Evolutionary conservation across 2,888 invertebrate genomes (phyloP), one percentile per base, ranked within the genome.

Genomic region (Drosophila kanekoi): DNA sequence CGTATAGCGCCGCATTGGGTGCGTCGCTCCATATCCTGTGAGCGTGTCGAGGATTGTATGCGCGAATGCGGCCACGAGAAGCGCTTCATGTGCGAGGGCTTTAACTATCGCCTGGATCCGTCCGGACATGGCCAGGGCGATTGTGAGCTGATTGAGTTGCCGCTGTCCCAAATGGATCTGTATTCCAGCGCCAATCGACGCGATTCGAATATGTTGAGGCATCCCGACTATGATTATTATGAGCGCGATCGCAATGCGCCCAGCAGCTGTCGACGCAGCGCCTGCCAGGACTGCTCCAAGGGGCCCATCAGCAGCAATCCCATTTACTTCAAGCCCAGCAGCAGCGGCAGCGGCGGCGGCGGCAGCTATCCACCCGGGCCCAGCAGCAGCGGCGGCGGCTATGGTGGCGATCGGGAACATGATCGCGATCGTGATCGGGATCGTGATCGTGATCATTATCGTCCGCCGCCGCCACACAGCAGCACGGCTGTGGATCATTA

Each of bases 101-200:
- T 97, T 89, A 97, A 96, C 91, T 97, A 96, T 93, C 94, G 96
- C 94, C 95, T 96, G 87, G 96, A 96, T 90, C 94, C 94, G 1
- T 93, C 94, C 0, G 95, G 95, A 75, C 94, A 95, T 60, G 95
- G 95, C 0, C 95, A 95, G 92, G 96, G 96, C 10, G 95, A 95
- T 23, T 97, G 97, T 88, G 96, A 97, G 91, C 92, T 97, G 58
- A 94, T 96, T 77, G 95, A 96, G 11, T 93, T 95, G 49, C 96
- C 96, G 0, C 93, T 96, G 48, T 93, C 95, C 73, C 94, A 95
- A 33, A 94, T 96, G 90, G 95, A 96, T 88, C 89, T 95, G 0
- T 93, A 92, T 61, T 92, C 93, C 16, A 93, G 92, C 70, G 81
- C 92, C 0, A 90, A 91, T 76, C 92, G 93, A 40, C 92, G 94